phyloP scores from a whole-genome alignment of 2,797 vertebrate species.

The Sebastes goodei region DNA sequence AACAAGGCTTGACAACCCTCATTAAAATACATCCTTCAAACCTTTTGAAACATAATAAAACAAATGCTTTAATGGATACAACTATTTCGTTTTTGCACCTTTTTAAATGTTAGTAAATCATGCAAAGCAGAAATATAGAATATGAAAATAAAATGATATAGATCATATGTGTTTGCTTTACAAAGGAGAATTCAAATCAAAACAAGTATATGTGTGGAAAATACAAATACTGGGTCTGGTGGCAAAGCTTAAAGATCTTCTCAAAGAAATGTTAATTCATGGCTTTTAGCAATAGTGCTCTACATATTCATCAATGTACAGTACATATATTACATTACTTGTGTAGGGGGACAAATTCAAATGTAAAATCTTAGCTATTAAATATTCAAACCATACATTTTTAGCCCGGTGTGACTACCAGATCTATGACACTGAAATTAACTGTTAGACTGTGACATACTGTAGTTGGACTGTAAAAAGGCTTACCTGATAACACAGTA shows the following conservation, averaged over 20 bases:
- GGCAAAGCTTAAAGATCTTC: constrained; percentile 74
- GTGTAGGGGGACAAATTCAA: neutral
- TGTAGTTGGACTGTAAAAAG: constrained; percentile 42
- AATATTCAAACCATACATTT: constrained; percentile 44
- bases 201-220: constrained; percentile 51
- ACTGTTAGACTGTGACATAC: constrained; percentile 17
- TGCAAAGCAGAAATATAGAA: constrained; percentile 79
- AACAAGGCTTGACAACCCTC: constrained; percentile 73
- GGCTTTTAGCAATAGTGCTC: constrained; percentile 58
- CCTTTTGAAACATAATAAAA: constrained; percentile 73
- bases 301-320: constrained; percentile 52
- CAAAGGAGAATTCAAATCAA: constrained; percentile 59
- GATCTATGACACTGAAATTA: constrained; percentile 21
- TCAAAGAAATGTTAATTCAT: constrained; percentile 59
- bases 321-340: constrained; percentile 49
- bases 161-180: constrained; percentile 66
- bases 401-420: constrained; percentile 34
- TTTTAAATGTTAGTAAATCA: constrained; percentile 81
- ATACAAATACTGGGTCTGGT: constrained; percentile 68
- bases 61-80: constrained; percentile 59
- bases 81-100: constrained; percentile 67
- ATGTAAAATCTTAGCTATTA: constrained; percentile 17
- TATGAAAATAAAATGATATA: constrained; percentile 78
- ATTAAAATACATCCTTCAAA: constrained; percentile 82
- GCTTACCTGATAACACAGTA: constrained; percentile 57